A percentile compares a stretch with the other conserved stretches of the same genome.
Evolutionary conservation across 2,113 vertebrate genomes (phyloP).

Genomic region (Carassius gibelio): DNA sequence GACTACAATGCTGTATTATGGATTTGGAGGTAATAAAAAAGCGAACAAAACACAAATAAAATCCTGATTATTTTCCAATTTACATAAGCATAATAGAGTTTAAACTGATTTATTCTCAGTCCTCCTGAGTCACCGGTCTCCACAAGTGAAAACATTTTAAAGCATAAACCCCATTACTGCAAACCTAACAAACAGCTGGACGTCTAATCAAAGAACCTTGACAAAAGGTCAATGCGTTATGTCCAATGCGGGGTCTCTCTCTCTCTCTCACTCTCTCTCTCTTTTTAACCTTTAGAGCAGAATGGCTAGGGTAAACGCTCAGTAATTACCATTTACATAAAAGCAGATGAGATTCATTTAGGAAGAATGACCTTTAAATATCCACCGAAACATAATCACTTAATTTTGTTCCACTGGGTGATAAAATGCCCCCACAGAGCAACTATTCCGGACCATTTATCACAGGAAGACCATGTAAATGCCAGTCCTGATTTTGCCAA

Average conservation of each 20-base stretch:
- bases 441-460: background rate
- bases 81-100: background rate
- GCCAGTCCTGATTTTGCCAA: background rate
- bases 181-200: slow-evolving; percentile 23
- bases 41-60: background rate
- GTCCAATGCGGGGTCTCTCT: background rate
- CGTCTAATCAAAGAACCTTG: background rate
- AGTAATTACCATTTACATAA: slow-evolving; percentile 34
- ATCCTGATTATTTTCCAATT: background rate
- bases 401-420: background rate
- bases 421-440: background rate
- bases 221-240: slow-evolving; percentile 12
- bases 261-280: background rate
- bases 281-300: slow-evolving; percentile 34
- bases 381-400: slow-evolving; percentile 7
- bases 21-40: background rate
- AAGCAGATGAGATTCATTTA: slow-evolving; percentile 7
- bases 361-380: slow-evolving; percentile 43
- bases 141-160: slow-evolving; percentile 25
- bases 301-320: slow-evolving; percentile 13
- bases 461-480: background rate
- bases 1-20: no score
- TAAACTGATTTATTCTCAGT: background rate
- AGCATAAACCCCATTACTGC: slow-evolving; percentile 11
- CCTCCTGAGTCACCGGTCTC: background rate